phyloP scores from a whole-genome alignment of 2,888 invertebrate genomes.

The Drepanosiphum platanoidis region DNA sequence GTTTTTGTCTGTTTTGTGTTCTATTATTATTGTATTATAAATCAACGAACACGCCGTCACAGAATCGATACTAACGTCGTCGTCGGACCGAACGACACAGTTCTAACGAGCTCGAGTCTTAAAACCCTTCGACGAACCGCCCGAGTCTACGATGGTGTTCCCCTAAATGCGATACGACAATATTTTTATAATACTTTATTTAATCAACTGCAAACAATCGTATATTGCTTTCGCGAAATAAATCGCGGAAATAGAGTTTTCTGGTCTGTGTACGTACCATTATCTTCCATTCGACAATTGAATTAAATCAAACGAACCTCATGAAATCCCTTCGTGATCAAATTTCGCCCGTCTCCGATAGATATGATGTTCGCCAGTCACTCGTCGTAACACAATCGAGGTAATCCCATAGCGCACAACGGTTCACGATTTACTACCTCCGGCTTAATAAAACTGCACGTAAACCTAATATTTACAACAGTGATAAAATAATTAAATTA shows the following conservation, averaged over 20 bases:
- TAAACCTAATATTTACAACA: too few relatives aligned
- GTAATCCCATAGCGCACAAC: neutral
- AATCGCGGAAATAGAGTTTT: neutral
- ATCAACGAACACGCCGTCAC: neutral
- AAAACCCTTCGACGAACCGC: neutral
- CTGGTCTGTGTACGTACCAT: neutral
- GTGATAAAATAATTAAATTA: too few relatives aligned
- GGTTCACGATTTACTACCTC: neutral
- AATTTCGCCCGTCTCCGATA: neutral
- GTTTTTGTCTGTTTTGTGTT: neutral
- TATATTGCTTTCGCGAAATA: neutral
- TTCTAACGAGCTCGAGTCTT: neutral
- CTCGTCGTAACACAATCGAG: too few relatives aligned
- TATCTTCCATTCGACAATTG: neutral
- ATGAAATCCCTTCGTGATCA: neutral
- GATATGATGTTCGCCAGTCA: neutral
- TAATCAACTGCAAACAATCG: neutral
- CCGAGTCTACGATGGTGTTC: neutral
- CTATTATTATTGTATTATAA: neutral
- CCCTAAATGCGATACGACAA: neutral
- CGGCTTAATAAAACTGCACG: too few relatives aligned
- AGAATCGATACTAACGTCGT: neutral
- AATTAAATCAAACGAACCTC: neutral
- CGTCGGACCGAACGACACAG: neutral
- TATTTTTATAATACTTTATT: neutral